Evolutionary conservation across 1,140 invertebrate genomes (phyloP).

Genomic region (Brachionus manjavacas): DNA sequence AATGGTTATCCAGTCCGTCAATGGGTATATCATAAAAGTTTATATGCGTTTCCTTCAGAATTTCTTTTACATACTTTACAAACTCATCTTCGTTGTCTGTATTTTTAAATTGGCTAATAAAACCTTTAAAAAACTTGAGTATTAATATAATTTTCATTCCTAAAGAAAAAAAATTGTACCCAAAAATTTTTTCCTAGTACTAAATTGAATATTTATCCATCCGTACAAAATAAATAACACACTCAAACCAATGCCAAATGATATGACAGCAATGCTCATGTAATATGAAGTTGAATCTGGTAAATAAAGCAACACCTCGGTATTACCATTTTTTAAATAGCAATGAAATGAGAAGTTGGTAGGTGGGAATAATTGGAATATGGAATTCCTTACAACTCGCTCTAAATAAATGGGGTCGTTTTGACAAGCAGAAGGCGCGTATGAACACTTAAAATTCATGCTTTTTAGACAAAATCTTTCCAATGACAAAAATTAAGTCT

Average conservation of each 20-base stretch:
- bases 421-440: background rate
- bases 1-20: background rate
- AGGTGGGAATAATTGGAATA: background rate
- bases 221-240: background rate
- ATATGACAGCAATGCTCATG: background rate
- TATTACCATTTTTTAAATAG: background rate
- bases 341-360: background rate
- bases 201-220: background rate
- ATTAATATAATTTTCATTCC: background rate
- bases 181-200: background rate
- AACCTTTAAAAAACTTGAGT: background rate
- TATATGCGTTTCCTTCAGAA: background rate
- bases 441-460: slow-evolving; percentile 22
- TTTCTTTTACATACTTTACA: slow-evolving; percentile 14
- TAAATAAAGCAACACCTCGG: background rate
- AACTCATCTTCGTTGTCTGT: background rate
- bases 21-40: background rate
- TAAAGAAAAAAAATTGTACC: background rate
- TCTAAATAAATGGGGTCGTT: slow-evolving; percentile 10
- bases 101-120: background rate
- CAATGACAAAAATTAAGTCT: background rate
- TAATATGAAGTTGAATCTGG: background rate
- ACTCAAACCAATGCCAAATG: background rate
- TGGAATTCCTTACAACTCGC: background rate
- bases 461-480: too few species aligned